phyloP scores from a whole-genome alignment of 2,797 vertebrate species.

The Danio aesculapii region DNA sequence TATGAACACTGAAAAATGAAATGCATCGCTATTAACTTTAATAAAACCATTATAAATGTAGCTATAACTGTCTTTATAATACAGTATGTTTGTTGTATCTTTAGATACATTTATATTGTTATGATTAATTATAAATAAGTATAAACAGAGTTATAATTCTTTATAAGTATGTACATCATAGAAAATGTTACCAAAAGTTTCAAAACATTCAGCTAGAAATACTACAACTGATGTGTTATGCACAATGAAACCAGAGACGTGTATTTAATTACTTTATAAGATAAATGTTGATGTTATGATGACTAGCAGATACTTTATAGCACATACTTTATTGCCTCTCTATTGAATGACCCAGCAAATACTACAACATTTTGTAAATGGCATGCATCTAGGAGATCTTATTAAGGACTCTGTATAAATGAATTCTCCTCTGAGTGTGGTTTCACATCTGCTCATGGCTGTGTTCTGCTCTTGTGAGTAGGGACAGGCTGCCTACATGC shows the following conservation, averaged over 20 bases:
- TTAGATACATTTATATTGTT: too few species aligned
- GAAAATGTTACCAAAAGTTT: not conserved
- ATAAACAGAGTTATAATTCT: too few species aligned
- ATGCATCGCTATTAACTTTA: too few species aligned
- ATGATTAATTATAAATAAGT: too few species aligned
- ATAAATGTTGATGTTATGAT: not conserved
- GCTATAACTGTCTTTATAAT: too few species aligned
- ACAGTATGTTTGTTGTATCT: too few species aligned
- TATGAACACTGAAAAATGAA: too few species aligned
- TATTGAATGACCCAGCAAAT: conserved; percentile 50
- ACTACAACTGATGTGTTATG: not conserved
- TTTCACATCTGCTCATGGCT: conserved; percentile 53
- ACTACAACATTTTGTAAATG: conserved; percentile 28
- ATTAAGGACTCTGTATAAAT: conserved; percentile 32
- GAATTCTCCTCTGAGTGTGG: conserved; percentile 33
- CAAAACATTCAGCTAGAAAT: not conserved
- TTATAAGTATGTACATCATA: too few species aligned
- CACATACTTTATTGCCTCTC: not conserved
- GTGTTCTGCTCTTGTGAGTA: conserved; percentile 13
- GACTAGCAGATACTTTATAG: not conserved
- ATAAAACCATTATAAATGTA: too few species aligned
- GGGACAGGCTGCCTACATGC: conserved; percentile 26
- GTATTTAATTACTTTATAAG: not conserved
- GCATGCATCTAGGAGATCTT: conserved; percentile 26
- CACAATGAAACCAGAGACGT: not conserved